Conservation (phyloP, 2,888 invertebrate species). For the Acanthoscelides obtectus region DNA sequence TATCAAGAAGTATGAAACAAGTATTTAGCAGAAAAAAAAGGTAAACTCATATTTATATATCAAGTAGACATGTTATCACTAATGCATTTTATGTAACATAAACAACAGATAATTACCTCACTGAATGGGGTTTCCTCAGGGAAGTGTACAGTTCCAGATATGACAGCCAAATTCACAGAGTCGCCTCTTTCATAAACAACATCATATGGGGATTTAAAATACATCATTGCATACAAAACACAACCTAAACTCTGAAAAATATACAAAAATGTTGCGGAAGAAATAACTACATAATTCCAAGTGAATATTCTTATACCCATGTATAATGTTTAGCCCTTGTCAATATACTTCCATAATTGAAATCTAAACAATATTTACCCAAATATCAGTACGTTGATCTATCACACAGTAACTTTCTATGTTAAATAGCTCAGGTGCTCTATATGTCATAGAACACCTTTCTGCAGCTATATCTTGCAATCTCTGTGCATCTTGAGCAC, state of each 20-base stretch:
- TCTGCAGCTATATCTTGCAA: constrained; percentile 79
- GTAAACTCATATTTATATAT: too few relatives aligned
- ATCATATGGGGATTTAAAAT: constrained; percentile 82
- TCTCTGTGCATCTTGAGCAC: constrained; percentile 63
- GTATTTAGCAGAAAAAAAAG: too few relatives aligned
- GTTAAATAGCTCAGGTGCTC: constrained; percentile 83
- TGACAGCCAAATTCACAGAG: constrained; percentile 79
- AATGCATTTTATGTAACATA: too few relatives aligned
- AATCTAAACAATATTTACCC: constrained; percentile 54
- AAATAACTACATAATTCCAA: too few relatives aligned
- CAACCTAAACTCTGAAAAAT: constrained; percentile 72
- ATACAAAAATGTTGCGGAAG: neutral
- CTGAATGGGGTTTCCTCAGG: constrained; percentile 64
- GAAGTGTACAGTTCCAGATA: constrained; percentile 68
- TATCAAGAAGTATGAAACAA: too few relatives aligned
- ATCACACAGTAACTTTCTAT: constrained; percentile 76
- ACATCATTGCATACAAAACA: constrained; percentile 78
- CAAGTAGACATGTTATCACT: too few relatives aligned
- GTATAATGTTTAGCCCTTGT: too few relatives aligned
- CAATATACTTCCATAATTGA: neutral
- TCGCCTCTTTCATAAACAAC: constrained; percentile 78
- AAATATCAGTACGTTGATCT: constrained; percentile 82
- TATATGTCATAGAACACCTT: constrained; percentile 81
- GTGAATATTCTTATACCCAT: too few relatives aligned
- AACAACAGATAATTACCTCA: constrained; percentile 53